Conservation (phyloP, 1,140 invertebrate genomes). For the Sycophaga agraensis region DNA sequence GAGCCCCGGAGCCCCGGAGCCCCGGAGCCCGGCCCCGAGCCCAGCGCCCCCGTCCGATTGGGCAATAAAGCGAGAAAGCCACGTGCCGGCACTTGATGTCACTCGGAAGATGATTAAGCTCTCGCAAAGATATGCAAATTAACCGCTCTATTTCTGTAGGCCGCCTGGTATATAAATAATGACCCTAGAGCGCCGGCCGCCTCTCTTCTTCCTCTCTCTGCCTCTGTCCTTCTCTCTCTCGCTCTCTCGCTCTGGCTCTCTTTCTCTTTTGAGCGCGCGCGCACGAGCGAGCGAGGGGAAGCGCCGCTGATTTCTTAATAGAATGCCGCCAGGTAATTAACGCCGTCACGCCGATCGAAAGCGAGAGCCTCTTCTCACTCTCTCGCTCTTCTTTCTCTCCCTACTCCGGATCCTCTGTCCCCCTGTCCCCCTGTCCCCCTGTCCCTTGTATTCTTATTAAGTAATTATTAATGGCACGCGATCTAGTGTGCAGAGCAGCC, state of each 20-base stretch:
- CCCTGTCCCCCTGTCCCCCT: slow-evolving; percentile 3
- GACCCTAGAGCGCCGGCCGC: slow-evolving; percentile 22
- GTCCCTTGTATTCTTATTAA: slow-evolving; percentile 31
- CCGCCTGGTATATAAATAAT: slow-evolving; percentile 27
- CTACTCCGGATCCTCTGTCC: background rate
- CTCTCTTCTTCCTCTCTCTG: background rate
- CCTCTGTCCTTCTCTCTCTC: no score
- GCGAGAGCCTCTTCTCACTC: slow-evolving; percentile 2
- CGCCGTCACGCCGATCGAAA: slow-evolving; percentile 27
- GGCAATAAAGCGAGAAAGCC: slow-evolving; percentile 30
- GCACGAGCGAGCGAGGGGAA: background rate
- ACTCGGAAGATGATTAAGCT: slow-evolving; percentile 33
- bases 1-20: no score
- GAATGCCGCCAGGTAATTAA: slow-evolving; percentile 30
- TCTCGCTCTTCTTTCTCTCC: background rate
- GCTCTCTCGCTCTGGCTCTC: no score
- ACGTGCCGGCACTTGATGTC: slow-evolving; percentile 33
- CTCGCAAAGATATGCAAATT: slow-evolving; percentile 33
- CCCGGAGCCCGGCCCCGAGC: no score
- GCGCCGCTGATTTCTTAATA: slow-evolving; percentile 30
- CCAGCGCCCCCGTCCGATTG: no score
- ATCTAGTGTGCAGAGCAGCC: slow-evolving; percentile 18
- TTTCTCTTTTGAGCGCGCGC: background rate
- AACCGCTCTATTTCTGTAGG: slow-evolving; percentile 30
- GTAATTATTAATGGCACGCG: slow-evolving; percentile 33